Percentiles rank a stretch among this genome's conserved stretches.
Evolutionary conservation across 2,888 invertebrate species (phyloP).

Genomic region (Conomelus anceps): DNA sequence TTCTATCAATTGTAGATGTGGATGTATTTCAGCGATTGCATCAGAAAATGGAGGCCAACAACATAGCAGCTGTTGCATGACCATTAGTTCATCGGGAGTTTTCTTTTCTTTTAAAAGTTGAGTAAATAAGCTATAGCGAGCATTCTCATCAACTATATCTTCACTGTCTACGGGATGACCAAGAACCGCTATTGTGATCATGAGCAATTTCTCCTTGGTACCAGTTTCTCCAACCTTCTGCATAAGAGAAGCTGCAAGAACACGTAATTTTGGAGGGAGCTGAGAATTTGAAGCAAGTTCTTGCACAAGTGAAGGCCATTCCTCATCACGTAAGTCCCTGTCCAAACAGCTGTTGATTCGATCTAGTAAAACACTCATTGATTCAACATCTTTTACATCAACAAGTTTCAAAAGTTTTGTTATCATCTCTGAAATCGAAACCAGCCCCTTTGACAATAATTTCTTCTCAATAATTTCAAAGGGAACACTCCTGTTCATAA

Average conservation of each 20-base stretch:
- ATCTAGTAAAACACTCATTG: neutral
- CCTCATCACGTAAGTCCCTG: neutral
- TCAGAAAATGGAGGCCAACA: conserved; percentile 7
- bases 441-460: neutral
- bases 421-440: neutral
- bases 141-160: conserved; percentile 1
- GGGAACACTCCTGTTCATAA: neutral
- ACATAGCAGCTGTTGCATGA: neutral
- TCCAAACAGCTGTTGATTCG: neutral
- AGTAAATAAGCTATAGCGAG: neutral
- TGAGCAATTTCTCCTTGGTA: neutral
- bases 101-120: neutral
- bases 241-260: neutral
- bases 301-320: neutral
- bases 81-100: neutral
- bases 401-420: neutral
- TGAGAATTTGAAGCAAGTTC: neutral
- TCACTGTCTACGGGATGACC: neutral
- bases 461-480: neutral
- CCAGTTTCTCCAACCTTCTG: neutral
- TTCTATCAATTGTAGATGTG: neutral
- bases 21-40: neutral
- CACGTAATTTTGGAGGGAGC: neutral
- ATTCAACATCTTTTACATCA: neutral
- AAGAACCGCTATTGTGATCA: conserved; percentile 21